Conservation (phyloP, 2,797 vertebrate species). For the Bovichtus variegatus region DNA sequence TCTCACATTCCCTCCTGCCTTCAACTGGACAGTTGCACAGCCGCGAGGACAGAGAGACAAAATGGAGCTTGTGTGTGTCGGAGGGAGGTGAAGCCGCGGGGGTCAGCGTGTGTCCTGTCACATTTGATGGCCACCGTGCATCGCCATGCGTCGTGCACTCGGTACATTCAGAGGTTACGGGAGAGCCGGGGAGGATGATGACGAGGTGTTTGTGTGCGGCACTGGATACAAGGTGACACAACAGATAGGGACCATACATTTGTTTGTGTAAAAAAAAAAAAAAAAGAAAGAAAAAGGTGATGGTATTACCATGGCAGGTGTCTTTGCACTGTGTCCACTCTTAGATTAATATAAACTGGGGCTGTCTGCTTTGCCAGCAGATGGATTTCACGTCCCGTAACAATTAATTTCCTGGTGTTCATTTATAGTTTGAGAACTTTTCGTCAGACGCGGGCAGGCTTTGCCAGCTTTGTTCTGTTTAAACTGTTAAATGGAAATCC, state of each 20-base stretch:
- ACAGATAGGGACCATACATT: neutral
- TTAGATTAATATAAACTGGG: neutral
- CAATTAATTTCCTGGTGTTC: neutral
- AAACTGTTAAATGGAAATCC: slow-evolving; percentile 42
- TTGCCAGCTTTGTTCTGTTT: slow-evolving; percentile 10
- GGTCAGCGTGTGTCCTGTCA: neutral
- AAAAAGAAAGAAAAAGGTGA: no score
- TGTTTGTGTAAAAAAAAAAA: neutral
- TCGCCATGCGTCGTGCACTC: slow-evolving; percentile 63
- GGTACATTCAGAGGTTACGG: slow-evolving; percentile 72
- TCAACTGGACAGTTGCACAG: neutral
- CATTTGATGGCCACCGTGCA: neutral
- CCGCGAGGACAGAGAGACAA: neutral
- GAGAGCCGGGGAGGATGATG: slow-evolving; percentile 71
- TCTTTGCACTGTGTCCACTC: neutral
- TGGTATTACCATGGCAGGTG: neutral
- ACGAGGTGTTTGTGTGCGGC: slow-evolving; percentile 77
- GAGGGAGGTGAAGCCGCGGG: slow-evolving; percentile 12
- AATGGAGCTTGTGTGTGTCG: neutral
- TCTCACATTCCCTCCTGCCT: slow-evolving; percentile 43
- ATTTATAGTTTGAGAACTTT: slow-evolving; percentile 24
- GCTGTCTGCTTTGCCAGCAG: slow-evolving; percentile 8
- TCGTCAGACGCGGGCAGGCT: slow-evolving; percentile 17
- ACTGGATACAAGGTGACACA: slow-evolving; percentile 69
- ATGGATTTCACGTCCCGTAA: slow-evolving; percentile 32